A percentile compares a stretch with the other conserved stretches of the same genome.
Evolutionary conservation across 1,140 invertebrate species (phyloP).

Genomic region (Tetraneura akinire): DNA sequence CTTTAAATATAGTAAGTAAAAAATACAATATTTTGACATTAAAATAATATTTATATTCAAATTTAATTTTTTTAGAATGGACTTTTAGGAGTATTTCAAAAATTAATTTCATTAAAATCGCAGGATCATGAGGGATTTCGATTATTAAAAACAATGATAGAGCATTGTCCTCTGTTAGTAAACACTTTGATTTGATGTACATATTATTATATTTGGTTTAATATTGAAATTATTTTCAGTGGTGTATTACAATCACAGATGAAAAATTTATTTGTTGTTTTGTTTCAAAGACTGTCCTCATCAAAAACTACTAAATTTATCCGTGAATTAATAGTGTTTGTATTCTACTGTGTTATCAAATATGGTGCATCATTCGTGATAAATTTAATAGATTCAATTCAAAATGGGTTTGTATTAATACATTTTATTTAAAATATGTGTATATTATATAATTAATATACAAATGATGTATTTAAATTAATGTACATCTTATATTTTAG

Average conservation of each 20-base stretch:
- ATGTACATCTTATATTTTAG: constrained; percentile 51
- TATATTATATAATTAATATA: constrained; percentile 27
- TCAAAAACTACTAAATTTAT: constrained; percentile 95
- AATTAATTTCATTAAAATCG: constrained; percentile 90
- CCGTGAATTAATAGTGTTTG: constrained; percentile 85
- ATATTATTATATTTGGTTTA: constrained; percentile 6
- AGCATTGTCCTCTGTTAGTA: constrained; percentile 73
- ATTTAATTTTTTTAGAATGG: constrained; percentile 72
- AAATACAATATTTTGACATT: constrained; percentile 21
- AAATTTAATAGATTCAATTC: constrained; percentile 80
- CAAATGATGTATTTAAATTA: neutral
- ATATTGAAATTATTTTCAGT: constrained; percentile 60
- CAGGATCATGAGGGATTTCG: constrained; percentile 97
- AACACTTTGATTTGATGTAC: neutral
- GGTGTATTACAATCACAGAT: constrained; percentile 73
- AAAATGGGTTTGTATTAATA: constrained; percentile 72
- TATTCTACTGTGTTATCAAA: constrained; percentile 80
- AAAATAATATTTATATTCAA: constrained; percentile 23
- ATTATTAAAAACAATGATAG: constrained; percentile 81
- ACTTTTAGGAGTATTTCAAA: constrained; percentile 93
- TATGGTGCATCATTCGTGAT: constrained; percentile 74
- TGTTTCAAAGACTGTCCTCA: constrained; percentile 88
- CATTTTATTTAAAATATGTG: neutral
- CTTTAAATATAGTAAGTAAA: constrained; percentile 57
- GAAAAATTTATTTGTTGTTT: constrained; percentile 84